A percentile compares a stretch with the other conserved stretches of the same genome.
phyloP scores from a whole-genome alignment of 2,888 invertebrate species.

The Catocala sponsa region DNA sequence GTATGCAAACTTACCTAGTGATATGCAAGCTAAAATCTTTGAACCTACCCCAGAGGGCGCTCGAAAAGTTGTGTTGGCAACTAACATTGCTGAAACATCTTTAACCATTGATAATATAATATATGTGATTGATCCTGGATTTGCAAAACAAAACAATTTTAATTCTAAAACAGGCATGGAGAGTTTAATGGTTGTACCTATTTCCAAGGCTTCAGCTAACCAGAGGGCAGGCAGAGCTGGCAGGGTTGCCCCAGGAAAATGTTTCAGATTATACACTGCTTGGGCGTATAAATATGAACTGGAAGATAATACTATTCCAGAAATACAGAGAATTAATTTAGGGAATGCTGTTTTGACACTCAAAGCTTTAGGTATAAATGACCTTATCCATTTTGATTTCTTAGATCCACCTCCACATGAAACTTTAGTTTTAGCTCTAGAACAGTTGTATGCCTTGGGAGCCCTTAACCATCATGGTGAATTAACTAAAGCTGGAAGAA shows the following conservation, averaged over 20 bases:
- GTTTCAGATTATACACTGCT: conserved; percentile 98
- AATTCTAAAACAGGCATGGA: conserved; percentile 99
- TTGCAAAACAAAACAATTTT: conserved; percentile 99
- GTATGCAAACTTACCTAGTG: conserved; percentile 99
- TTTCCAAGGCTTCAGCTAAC: conserved; percentile 99
- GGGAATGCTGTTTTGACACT: conserved; percentile 98
- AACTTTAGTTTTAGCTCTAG: conserved; percentile 96
- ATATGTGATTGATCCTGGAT: conserved; percentile 99
- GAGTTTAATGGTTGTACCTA: conserved; percentile 98
- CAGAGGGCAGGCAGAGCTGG: conserved; percentile 99
- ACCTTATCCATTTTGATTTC: conserved; percentile 99
- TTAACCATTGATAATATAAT: conserved; percentile 99
- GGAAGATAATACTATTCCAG: conserved; percentile 99
- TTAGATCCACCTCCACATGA: conserved; percentile 99
- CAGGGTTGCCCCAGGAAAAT: conserved; percentile 98
- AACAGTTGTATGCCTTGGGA: conserved; percentile 98
- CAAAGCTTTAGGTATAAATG: conserved; percentile 99
- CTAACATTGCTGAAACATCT: conserved; percentile 99
- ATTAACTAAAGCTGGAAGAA: conserved; percentile 97
- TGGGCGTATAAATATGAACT: conserved; percentile 99
- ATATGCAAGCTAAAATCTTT: conserved; percentile 99
- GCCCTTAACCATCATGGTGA: conserved; percentile 99
- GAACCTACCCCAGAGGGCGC: conserved; percentile 99
- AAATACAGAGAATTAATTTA: conserved; percentile 99
- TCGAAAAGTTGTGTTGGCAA: conserved; percentile 98